These are phyloP conservation scores for Trididemnum miniatum DNA, from an alignment of 23 tunicate species.

Conservation along the genomic window DNA sequence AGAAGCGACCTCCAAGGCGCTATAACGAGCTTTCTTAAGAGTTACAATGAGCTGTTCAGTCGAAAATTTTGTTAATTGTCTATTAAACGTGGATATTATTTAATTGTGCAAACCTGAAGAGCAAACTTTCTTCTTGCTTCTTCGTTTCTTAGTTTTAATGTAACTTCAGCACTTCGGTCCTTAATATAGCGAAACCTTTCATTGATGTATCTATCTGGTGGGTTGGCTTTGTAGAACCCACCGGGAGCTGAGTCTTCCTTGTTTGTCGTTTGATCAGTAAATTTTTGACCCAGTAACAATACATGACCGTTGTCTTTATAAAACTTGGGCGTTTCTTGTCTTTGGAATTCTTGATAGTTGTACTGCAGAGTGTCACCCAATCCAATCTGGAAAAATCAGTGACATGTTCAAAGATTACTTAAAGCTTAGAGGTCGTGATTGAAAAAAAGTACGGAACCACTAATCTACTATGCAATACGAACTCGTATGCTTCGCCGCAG, in stretches of 20 bases:
- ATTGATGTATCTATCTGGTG: constrained; percentile 48
- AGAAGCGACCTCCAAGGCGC: too few species aligned
- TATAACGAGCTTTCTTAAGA: too few species aligned
- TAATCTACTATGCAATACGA: too few species aligned
- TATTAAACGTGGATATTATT: too few species aligned
- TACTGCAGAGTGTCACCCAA: constrained; percentile 74
- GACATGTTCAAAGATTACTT: too few species aligned
- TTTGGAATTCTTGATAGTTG: constrained; percentile 71
- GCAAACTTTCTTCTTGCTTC: too few species aligned
- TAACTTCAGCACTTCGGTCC: constrained; percentile 26
- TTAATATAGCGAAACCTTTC: constrained; percentile 31
- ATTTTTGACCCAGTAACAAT: constrained; percentile 63
- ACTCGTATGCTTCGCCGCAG: too few species aligned
- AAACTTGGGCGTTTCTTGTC: constrained; percentile 53
- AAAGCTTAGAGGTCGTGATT: too few species aligned
- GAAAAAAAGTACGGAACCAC: too few species aligned
- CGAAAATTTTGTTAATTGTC: too few species aligned
- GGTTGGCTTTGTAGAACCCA: constrained; percentile 57
- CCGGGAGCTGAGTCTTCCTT: constrained; percentile 78
- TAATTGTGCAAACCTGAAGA: too few species aligned
- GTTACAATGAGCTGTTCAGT: too few species aligned
- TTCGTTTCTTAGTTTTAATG: constrained; percentile 2
- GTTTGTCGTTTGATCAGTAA: constrained; percentile 69
- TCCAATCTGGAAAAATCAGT: constrained; percentile 67
- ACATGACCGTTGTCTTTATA: constrained; percentile 78